Evolutionary conservation across 1,140 invertebrate species (phyloP).

Genomic region (Rhopalosiphum padi): DNA sequence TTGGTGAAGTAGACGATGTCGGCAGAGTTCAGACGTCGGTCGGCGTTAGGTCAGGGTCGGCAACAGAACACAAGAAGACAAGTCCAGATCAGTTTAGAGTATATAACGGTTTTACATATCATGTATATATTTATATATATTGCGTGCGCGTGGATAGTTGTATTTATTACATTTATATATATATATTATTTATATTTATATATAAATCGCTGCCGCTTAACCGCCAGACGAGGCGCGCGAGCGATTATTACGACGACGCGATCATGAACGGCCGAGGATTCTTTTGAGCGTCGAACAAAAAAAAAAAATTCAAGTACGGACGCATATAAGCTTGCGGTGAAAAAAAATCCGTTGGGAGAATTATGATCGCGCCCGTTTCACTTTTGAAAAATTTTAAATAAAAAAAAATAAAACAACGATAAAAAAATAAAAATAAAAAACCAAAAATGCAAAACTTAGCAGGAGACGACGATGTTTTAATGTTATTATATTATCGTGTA

Average conservation of each 20-base stretch:
- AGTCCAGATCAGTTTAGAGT: conserved; percentile 46
- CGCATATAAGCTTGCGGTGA: background rate
- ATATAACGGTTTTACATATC: background rate
- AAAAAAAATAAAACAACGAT: background rate
- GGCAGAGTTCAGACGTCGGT: background rate
- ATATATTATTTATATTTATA: background rate
- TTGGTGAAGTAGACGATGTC: background rate
- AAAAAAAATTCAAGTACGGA: background rate
- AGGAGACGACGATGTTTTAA: background rate
- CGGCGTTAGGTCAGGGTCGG: background rate
- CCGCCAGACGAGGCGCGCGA: background rate
- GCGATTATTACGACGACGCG: background rate
- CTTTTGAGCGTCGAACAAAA: background rate
- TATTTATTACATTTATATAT: background rate
- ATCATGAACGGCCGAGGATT: background rate
- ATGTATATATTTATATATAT: background rate
- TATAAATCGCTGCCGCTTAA: background rate
- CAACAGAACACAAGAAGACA: conserved; percentile 45
- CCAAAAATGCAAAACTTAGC: background rate
- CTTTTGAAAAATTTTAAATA: background rate
- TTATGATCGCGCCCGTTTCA: background rate
- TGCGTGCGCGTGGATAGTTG: background rate
- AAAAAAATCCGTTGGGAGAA: background rate
- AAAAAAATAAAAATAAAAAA: background rate
- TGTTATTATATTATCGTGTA: background rate